Base-by-base conservation (phyloP, 2,113 vertebrate species). In the Tetrao urogallus region DNA sequence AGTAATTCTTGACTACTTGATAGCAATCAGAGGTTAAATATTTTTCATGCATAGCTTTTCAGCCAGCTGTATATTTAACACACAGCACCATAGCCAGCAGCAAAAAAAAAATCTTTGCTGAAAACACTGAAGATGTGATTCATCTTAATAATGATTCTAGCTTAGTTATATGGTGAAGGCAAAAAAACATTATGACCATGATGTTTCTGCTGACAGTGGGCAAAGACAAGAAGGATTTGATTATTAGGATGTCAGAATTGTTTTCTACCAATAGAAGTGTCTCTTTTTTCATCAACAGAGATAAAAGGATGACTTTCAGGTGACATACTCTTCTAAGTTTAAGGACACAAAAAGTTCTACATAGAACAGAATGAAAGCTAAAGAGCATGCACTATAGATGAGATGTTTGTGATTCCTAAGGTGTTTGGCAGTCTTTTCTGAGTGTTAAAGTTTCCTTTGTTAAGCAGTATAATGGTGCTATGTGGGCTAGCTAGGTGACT, bases 61-160 rank as follows among this genome's bases (percentile, higher is more conserved):
- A 25, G 11, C 19, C 4, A 0, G 9, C 71, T 56, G 11, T 79
- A 9, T 8, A 2, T 47, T 88, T 32, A n/a, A 18, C 4, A 12
- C 15, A 2, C 56, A 32, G 2, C 16, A 18, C 54, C 8, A 9
- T 27, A 30, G 52, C 52, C 54, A 57, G 30, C 27, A 11, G 17
- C 28, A 36, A 15, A 11, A 2, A 6, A 2, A 6, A 32, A 25
- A 17, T 0, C 0, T 13, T n/a, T 7, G 5, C 2, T 10, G 9
- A 81, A 67, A 32, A 4, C 36, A 42, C 65, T 71, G 28, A 14
- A 56, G 8, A 66, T 88, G 8, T 42, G 30, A 45, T 25, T 70
- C n/a, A 20, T 78, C 17, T 58, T 66, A 72, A 27, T 69, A 27
- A 27, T 40, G 8, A 47, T 78, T 47, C 28, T 70, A 10, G 13